Percentiles rank a stretch among this genome's conserved stretches.
Evolutionary conservation across 2,113 vertebrate genomes (phyloP).

Genomic region (Campylomormyrus tamandua): DNA sequence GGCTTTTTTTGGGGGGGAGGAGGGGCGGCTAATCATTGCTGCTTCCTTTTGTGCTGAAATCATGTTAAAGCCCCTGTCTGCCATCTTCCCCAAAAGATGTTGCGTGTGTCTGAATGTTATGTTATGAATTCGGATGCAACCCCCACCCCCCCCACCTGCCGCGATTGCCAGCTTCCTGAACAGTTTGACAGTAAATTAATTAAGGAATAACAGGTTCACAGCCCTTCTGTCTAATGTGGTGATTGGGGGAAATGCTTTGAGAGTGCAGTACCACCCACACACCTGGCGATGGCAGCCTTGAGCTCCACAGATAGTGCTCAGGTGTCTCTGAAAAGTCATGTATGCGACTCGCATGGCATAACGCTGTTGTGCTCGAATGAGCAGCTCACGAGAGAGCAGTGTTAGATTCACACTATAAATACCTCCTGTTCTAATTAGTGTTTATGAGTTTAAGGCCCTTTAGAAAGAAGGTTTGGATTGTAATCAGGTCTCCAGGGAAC

Average conservation of each 20-base stretch:
- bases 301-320: neutral
- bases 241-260: neutral
- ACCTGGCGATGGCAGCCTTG: neutral
- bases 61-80: neutral
- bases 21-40: neutral
- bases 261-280: neutral
- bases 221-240: neutral
- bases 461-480: neutral
- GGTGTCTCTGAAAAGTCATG: neutral
- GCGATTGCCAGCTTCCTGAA: neutral
- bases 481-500: neutral
- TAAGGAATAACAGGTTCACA: neutral
- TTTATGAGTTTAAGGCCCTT: constrained; percentile 7
- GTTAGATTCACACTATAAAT: constrained; percentile 17
- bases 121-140: neutral
- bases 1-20: no score
- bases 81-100: neutral
- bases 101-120: neutral
- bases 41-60: neutral
- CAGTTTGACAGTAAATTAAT: neutral
- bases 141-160: no score
- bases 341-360: neutral
- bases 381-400: constrained; percentile 11
- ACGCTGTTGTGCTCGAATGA: neutral
- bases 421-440: constrained; percentile 19